phyloP scores from a whole-genome alignment of 2,888 invertebrate genomes.

The Napeogenes sylphis region DNA sequence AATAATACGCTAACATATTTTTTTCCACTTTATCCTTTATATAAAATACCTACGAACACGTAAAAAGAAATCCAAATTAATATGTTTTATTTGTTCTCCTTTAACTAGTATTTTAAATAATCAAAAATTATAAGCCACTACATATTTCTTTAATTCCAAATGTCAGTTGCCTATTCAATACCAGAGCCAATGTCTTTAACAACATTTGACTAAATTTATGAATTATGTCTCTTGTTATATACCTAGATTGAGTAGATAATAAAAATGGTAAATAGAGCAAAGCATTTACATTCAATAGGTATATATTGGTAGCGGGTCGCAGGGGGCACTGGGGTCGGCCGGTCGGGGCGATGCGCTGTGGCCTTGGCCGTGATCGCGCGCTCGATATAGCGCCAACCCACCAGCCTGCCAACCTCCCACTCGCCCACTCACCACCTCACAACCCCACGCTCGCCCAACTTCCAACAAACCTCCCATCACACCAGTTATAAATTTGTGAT shows the following conservation, averaged over 20 bases:
- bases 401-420: conserved; percentile 37
- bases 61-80: no score
- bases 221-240: no score
- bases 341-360: conserved; percentile 49
- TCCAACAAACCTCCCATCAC: conserved; percentile 38
- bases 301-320: conserved; percentile 22
- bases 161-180: no score
- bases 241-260: neutral
- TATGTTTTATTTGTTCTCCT: no score
- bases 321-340: conserved; percentile 37
- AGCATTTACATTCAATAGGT: conserved; percentile 22
- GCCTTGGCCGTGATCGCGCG: conserved; percentile 77
- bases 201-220: no score
- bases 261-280: conserved; percentile 14
- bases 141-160: no score
- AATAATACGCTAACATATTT: no score
- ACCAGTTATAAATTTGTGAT: conserved; percentile 48
- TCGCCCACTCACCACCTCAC: conserved; percentile 28
- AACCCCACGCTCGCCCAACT: conserved; percentile 36
- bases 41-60: no score
- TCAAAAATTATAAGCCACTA: no score
- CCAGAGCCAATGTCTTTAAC: no score
- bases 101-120: no score
- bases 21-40: no score
- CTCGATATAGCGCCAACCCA: conserved; percentile 69